Base-by-base conservation (phyloP, 2,113 vertebrate species). In the Leptodactylus fuscus region DNA sequence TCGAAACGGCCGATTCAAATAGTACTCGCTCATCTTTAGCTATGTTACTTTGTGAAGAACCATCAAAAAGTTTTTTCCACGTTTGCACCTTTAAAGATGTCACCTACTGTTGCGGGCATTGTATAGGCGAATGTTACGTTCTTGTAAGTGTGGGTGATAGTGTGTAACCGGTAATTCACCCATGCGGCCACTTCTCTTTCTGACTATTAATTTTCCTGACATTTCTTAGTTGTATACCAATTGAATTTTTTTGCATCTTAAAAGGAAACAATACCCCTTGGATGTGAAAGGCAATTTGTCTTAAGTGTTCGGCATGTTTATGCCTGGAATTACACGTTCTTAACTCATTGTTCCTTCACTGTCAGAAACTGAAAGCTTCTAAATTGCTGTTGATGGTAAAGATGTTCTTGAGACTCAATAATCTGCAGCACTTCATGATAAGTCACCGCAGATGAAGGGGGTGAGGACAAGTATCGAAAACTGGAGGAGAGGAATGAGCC, bases 371-470 rank as follows among this genome's bases (percentile, higher is more conserved):
- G 49, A 83, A 83, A 83, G 81, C 69, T 20, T 44, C 49, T 44
- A 83, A 83, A 83, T 83, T 83, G 81, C 81, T 73, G 81, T 58
- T 38, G 62, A 71, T 74, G 32, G 48, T 55, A 48, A 36, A 83
- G 69, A 74, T 55, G 49, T 36, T 83, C 81, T 74, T 58, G 81
- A 83, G 71, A 83, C 48, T 73, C 69, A 83, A 83, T 83, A 83
- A 38, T 73, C 67, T 73, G 32, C 69, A 55, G 49, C 81, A 83
- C 81, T 83, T 83, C 46, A 83, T 83, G 77, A 80, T 62, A 80
- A 80, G 53, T 80, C 34, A 79, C 51, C n/a, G 81, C 46, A 73
- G 49, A 73, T 74, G 81, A 74, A 71, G 69, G 62, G 60, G 46
- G 44, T 49, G 44, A 74, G 69, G 69, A 82, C 48, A 41, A 67